phyloP scores from a whole-genome alignment of 1,140 invertebrate species.

The Polypedilum vanderplanki region DNA sequence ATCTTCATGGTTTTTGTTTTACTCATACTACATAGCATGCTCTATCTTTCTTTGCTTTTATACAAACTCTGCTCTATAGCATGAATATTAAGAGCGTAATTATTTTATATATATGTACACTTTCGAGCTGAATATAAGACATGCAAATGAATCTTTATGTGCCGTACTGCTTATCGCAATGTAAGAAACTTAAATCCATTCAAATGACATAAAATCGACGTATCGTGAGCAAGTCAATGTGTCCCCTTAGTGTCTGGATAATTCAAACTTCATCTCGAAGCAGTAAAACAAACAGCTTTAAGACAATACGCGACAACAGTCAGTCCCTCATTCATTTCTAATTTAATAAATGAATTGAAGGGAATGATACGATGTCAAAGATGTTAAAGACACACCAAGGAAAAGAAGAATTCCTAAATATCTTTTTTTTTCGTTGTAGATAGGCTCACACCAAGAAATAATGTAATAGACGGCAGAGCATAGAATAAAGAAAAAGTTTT shows the following conservation, averaged over 20 bases:
- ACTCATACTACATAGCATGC: neutral
- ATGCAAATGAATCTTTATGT: conserved; percentile 14
- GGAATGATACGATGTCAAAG: neutral
- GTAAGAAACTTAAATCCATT: neutral
- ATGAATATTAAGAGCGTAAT: conserved; percentile 14
- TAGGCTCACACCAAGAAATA: neutral
- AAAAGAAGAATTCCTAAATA: neutral
- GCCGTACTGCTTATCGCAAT: neutral
- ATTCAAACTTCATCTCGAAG: neutral
- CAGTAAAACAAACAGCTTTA: neutral
- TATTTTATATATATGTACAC: neutral
- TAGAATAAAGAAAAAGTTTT: neutral
- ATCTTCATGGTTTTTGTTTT: neutral
- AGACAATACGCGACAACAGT: neutral
- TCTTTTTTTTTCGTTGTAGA: neutral
- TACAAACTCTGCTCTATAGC: neutral
- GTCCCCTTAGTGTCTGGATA: neutral
- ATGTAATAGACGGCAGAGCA: neutral
- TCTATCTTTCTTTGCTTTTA: neutral
- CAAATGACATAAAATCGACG: neutral
- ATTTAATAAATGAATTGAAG: conserved; percentile 20
- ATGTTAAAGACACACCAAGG: neutral
- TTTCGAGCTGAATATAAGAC: neutral
- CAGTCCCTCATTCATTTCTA: neutral
- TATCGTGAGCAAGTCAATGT: neutral